Evolutionary conservation across 2,888 invertebrate genomes (phyloP).

Genomic region (Thecophora atra): DNA sequence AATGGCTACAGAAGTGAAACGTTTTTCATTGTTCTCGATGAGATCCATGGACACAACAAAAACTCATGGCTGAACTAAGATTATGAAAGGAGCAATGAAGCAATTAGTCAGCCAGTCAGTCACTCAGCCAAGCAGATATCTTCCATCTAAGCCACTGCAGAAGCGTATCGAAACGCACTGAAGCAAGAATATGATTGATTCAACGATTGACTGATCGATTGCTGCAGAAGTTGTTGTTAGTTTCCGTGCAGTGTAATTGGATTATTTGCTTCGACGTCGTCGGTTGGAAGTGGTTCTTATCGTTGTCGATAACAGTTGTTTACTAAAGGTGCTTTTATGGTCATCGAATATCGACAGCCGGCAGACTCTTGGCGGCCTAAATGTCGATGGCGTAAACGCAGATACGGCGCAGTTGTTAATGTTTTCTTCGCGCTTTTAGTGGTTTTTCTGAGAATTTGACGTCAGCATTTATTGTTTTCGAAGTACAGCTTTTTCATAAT

Average conservation of each 20-base stretch:
- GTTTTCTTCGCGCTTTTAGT: too few species aligned
- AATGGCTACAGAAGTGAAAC: too few species aligned
- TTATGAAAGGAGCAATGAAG: not conserved
- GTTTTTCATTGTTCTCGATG: too few species aligned
- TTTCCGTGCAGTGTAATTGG: not conserved
- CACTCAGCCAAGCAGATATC: not conserved
- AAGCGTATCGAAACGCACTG: constrained; percentile 20
- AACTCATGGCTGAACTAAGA: not conserved
- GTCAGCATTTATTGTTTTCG: too few species aligned
- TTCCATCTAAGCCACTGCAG: constrained; percentile 12
- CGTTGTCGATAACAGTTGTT: not conserved
- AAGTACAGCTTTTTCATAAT: too few species aligned
- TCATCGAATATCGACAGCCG: too few species aligned
- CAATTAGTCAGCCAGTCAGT: not conserved
- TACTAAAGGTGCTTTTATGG: constrained; percentile 1
- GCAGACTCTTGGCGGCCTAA: too few species aligned
- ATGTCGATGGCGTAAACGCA: too few species aligned
- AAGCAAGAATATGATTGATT: constrained; percentile 25
- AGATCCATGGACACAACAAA: too few species aligned
- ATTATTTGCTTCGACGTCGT: not conserved
- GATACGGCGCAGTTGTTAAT: too few species aligned
- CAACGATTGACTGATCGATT: not conserved
- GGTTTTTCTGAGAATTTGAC: too few species aligned
- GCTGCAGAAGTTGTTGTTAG: not conserved
- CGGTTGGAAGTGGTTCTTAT: not conserved